Evolutionary conservation across 2,113 vertebrate genomes (phyloP).

Genomic region (Rhynchopsitta pachyrhyncha): DNA sequence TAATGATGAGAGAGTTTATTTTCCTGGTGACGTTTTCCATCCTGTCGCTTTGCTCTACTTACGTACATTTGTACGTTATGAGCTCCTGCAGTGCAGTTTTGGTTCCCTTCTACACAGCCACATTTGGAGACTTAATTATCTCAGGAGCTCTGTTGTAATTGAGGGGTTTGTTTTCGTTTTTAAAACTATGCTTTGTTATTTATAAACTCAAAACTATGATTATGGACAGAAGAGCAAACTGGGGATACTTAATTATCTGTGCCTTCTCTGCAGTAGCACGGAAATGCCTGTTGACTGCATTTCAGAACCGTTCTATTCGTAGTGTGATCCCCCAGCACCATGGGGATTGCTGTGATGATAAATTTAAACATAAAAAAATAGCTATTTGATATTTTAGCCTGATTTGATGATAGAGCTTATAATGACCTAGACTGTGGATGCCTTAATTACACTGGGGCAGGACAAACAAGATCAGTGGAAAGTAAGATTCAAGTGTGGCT

Average conservation of each 20-base stretch:
- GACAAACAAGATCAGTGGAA: background rate
- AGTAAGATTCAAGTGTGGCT: background rate
- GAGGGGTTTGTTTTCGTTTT: conserved; percentile 38
- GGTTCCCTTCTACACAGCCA: background rate
- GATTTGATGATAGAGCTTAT: background rate
- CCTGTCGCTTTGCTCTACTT: conserved; percentile 29
- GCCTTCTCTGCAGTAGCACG: conserved; percentile 1
- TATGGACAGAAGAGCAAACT: conserved; percentile 38
- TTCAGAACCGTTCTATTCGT: conserved; percentile 30
- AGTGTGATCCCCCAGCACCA: background rate
- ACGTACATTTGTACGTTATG: conserved; percentile 4
- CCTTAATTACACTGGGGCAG: background rate
- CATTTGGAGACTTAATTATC: conserved; percentile 58
- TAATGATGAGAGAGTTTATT: conserved; percentile 46
- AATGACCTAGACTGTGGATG: background rate
- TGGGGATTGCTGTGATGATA: background rate
- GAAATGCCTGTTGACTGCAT: conserved; percentile 40
- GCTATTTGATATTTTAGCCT: background rate
- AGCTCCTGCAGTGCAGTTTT: background rate
- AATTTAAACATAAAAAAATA: background rate
- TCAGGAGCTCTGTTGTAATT: conserved; percentile 18
- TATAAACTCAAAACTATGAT: conserved; percentile 56
- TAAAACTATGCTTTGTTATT: conserved; percentile 16
- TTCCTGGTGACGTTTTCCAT: conserved; percentile 58
- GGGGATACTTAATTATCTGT: conserved; percentile 54